These are phyloP conservation scores for Sycophila texana DNA, from an alignment of 2,888 invertebrate genomes.

Conservation along the genomic window DNA sequence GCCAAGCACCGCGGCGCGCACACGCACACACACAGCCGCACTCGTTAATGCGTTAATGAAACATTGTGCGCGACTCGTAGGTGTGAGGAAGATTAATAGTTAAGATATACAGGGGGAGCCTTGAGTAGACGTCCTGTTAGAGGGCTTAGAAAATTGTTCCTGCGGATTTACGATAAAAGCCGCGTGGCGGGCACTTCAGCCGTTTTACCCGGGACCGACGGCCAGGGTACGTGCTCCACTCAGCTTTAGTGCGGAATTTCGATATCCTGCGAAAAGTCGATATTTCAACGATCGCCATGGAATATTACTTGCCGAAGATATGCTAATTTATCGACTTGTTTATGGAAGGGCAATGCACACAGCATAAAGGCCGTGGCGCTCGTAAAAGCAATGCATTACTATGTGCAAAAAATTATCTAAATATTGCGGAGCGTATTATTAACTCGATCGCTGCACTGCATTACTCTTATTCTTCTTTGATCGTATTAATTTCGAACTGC, in stretches of 20 bases:
- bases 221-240: too few relatives aligned
- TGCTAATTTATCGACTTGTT: too few relatives aligned
- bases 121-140: slow-evolving; percentile 10
- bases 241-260: too few relatives aligned
- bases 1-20: not conserved
- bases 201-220: too few relatives aligned
- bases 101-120: slow-evolving; percentile 33
- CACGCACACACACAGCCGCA: not conserved
- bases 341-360: too few relatives aligned
- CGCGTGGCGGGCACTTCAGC: not conserved
- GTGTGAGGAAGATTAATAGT: slow-evolving; percentile 55
- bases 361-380: not conserved
- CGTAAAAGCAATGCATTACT: not conserved
- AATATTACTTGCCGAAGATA: too few relatives aligned
- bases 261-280: too few relatives aligned
- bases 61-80: slow-evolving; percentile 49
- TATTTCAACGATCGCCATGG: too few relatives aligned
- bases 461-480: too few relatives aligned
- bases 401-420: not conserved
- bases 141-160: slow-evolving; percentile 23
- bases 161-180: slow-evolving; percentile 7
- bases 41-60: slow-evolving; percentile 56
- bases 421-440: too few relatives aligned
- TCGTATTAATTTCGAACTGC: too few relatives aligned
- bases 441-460: too few relatives aligned